Conservation (phyloP, 2,113 vertebrate genomes). For the Alethe castanea region DNA sequence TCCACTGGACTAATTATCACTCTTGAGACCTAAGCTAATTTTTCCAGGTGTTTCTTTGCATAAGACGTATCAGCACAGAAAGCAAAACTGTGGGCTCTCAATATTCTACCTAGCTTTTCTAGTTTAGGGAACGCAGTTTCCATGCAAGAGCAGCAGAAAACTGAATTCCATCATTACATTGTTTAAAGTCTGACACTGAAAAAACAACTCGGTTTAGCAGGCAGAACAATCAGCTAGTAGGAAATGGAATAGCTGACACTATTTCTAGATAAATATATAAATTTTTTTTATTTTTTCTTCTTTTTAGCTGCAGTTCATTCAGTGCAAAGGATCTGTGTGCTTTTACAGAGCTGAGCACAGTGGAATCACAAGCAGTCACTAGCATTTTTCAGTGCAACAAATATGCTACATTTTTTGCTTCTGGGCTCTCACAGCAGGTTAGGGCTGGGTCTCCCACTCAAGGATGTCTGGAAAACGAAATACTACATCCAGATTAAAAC, state of each 20-base stretch:
- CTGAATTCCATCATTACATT: neutral
- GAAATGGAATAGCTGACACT: neutral
- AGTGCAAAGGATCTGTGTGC: neutral
- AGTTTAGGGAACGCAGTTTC: neutral
- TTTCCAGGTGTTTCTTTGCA: neutral
- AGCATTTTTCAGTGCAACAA: neutral
- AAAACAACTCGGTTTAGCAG: neutral
- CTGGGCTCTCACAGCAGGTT: neutral
- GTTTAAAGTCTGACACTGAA: neutral
- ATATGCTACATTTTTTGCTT: neutral
- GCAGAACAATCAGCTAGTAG: neutral
- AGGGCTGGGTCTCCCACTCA: neutral
- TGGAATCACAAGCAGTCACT: neutral
- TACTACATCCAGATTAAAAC: neutral
- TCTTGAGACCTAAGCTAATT: neutral
- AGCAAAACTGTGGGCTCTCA: neutral
- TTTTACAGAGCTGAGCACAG: neutral
- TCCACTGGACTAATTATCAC: conserved; percentile 27
- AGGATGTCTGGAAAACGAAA: neutral
- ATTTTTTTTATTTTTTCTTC: neutral
- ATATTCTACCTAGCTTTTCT: neutral
- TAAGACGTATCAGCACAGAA: neutral
- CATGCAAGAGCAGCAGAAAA: neutral
- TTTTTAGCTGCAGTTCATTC: neutral
- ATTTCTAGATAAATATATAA: neutral